Conservation (phyloP, 2,797 vertebrate species). For the Cacajao melanocephalus region DNA sequence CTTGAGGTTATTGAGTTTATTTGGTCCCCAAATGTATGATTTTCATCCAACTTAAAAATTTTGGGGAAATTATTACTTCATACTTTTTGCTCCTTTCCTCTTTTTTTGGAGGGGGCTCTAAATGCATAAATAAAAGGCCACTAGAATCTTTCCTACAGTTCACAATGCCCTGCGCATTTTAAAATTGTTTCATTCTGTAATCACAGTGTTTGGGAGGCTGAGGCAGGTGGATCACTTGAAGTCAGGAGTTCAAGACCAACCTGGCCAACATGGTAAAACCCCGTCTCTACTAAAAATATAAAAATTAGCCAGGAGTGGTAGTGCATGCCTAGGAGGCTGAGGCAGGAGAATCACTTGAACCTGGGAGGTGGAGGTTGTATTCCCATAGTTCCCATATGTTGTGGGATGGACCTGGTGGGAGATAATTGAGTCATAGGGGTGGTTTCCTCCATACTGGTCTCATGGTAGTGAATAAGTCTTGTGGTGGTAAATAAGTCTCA, state of each 20-base stretch:
- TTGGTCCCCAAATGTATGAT: background rate
- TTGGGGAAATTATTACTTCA: background rate
- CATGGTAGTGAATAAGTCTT: background rate
- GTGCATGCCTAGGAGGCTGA: background rate
- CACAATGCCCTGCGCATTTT: background rate
- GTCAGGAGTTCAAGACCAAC: background rate
- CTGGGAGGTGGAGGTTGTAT: fast-evolving
- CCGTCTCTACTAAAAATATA: fast-evolving
- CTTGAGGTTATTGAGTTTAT: background rate
- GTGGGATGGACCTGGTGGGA: background rate
- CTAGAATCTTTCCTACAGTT: background rate
- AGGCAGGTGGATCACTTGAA: background rate
- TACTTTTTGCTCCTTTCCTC: background rate
- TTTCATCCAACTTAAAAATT: background rate
- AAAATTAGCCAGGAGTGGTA: background rate
- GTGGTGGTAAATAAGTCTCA: too few species aligned
- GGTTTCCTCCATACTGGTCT: background rate
- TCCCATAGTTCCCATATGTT: background rate
- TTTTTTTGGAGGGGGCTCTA: background rate
- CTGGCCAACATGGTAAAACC: background rate
- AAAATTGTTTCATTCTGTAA: background rate
- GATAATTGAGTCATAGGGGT: background rate
- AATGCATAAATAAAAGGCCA: background rate
- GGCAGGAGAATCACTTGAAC: background rate
- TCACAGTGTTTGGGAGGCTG: background rate